Conservation (phyloP, 2,797 vertebrate species). For the Aratinga solstitialis region DNA sequence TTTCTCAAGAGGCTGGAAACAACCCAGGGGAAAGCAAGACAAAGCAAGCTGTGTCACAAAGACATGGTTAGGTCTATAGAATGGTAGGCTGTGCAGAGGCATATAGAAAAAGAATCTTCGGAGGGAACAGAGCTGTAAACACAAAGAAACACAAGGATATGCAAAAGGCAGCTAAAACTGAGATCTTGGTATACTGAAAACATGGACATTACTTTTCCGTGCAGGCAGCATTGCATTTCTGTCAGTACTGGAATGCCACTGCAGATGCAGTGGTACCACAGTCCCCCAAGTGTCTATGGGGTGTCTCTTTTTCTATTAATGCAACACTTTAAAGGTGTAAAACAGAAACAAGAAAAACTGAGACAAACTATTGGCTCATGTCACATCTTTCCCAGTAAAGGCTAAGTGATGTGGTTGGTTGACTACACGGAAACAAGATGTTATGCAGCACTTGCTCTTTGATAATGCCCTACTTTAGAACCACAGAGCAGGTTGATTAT, state of each 20-base stretch:
- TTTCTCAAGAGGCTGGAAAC: not conserved
- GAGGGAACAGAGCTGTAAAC: not conserved
- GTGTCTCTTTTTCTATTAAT: not conserved
- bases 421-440: slow-evolving; percentile 15
- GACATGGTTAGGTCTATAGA: not conserved
- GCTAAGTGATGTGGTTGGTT: not conserved
- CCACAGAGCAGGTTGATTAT: slow-evolving; percentile 51
- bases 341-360: not conserved
- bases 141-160: accelerated
- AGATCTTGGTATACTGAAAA: not conserved
- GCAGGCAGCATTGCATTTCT: not conserved
- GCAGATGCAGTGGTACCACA: not conserved
- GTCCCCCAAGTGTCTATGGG: not conserved
- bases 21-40: not conserved
- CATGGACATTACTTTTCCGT: accelerated
- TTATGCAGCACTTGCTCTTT: slow-evolving; percentile 36
- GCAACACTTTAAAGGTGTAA: not conserved
- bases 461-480: slow-evolving; percentile 60
- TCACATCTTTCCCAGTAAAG: not conserved
- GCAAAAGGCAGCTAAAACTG: not conserved
- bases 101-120: not conserved
- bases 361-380: not conserved
- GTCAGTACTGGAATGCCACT: not conserved
- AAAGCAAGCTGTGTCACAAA: not conserved
- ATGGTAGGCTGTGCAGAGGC: not conserved